Conservation (phyloP, 2,888 invertebrate genomes). For the Plebejus anna region DNA sequence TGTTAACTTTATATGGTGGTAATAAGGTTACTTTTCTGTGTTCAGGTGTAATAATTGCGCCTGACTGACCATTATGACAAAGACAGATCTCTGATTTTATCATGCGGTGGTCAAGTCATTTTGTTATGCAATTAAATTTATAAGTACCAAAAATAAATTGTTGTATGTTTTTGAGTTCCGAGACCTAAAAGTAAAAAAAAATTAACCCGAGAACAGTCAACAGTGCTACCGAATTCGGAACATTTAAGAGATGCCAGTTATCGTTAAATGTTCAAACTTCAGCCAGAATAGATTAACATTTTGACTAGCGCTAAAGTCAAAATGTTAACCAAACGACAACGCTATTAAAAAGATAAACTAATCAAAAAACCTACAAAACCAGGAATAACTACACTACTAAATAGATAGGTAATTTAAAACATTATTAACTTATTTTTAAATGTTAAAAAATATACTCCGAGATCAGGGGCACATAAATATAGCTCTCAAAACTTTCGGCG, state of each 20-base stretch:
- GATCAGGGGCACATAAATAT: constrained; percentile 14
- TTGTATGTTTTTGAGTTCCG: neutral
- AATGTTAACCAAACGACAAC: too few species aligned
- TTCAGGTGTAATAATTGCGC: constrained; percentile 37
- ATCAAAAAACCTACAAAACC: too few species aligned
- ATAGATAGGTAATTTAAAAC: neutral
- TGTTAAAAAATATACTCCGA: constrained; percentile 2
- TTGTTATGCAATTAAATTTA: constrained; percentile 27
- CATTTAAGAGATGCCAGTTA: too few species aligned
- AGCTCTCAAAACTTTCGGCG: neutral
- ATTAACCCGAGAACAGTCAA: too few species aligned
- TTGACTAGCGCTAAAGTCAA: too few species aligned
- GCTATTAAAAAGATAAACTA: too few species aligned
- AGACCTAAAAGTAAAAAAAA: neutral
- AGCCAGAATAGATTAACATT: too few species aligned
- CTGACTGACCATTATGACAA: constrained; percentile 50
- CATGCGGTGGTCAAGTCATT: constrained; percentile 30
- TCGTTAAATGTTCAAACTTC: too few species aligned
- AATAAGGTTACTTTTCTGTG: constrained; percentile 8
- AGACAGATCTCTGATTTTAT: constrained; percentile 58
- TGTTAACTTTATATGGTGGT: neutral
- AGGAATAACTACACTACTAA: neutral
- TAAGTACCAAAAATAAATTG: constrained; percentile 5
- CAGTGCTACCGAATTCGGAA: neutral
- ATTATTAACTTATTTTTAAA: neutral